Conservation (phyloP, 37 sponge, comb jelly and placozoan species). For the Spongilla lacustris region DNA sequence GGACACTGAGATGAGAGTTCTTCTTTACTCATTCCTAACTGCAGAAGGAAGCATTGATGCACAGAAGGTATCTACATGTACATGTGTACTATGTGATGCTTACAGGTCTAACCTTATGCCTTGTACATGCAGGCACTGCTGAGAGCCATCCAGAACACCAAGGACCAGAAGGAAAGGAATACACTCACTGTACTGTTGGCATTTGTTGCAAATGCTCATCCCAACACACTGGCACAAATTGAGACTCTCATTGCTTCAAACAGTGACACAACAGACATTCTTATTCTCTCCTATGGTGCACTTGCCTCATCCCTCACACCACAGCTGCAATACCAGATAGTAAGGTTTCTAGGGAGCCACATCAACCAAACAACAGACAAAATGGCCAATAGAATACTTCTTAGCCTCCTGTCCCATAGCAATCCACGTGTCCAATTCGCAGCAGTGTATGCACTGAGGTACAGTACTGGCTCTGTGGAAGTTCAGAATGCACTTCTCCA, state of each 20-base stretch:
- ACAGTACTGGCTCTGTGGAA: constrained; percentile 1
- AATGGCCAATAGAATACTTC: not conserved
- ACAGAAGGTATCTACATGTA: constrained; percentile 36
- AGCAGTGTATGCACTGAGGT: constrained; percentile 5
- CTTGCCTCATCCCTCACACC: not conserved
- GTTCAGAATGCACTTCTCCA: not conserved
- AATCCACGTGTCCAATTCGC: constrained; percentile 25
- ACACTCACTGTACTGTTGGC: not conserved
- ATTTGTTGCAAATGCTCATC: constrained; percentile 3
- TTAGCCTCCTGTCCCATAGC: constrained; percentile 27
- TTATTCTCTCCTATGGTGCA: constrained; percentile 37
- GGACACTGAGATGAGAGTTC: constrained; percentile 27
- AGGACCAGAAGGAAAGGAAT: constrained; percentile 21
- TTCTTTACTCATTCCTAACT: constrained; percentile 46
- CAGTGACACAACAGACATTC: constrained; percentile 9
- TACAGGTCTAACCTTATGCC: not conserved
- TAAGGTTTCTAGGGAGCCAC: not conserved
- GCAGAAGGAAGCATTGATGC: constrained; percentile 26
- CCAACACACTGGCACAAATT: not conserved
- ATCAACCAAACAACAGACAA: not conserved
- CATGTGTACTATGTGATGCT: not conserved
- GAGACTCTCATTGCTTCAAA: constrained; percentile 8
- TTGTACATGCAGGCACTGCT: constrained; percentile 12
- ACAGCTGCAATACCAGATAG: not conserved
- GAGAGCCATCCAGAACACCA: not conserved